phyloP scores from a whole-genome alignment of 1,140 invertebrate species.

The Sinella curviseta region DNA sequence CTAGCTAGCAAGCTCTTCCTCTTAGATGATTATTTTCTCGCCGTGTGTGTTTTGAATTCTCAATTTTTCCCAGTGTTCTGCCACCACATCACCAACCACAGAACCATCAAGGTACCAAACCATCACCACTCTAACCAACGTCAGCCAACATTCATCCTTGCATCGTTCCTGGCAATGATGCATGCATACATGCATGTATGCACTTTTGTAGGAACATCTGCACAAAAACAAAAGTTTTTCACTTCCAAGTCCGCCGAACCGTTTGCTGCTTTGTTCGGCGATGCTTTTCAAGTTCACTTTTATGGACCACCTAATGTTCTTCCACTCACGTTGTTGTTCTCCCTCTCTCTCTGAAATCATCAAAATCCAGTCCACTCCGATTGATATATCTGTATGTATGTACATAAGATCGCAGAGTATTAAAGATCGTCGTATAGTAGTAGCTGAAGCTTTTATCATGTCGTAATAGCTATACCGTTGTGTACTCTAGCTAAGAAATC shows the following conservation, averaged over 20 bases:
- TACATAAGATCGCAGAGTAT: too few species aligned
- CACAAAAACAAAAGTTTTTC: background rate
- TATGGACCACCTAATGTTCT: too few species aligned
- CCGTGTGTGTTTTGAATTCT: constrained; percentile 6
- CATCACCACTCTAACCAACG: background rate
- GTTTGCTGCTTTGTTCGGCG: background rate
- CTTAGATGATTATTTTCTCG: background rate
- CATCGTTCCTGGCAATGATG: too few species aligned
- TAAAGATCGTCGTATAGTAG: too few species aligned
- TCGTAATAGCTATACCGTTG: too few species aligned
- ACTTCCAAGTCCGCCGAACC: background rate
- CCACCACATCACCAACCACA: background rate
- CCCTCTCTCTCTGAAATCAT: too few species aligned
- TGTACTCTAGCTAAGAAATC: too few species aligned
- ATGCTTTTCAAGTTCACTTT: too few species aligned
- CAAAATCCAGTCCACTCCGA: too few species aligned
- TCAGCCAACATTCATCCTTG: background rate
- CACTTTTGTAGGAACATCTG: background rate
- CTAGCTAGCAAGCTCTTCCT: background rate
- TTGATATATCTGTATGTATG: too few species aligned
- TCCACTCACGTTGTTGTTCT: background rate
- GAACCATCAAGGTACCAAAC: background rate
- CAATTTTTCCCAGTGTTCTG: background rate
- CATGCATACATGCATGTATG: background rate
- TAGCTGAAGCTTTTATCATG: too few species aligned